Percentiles rank a stretch among this genome's conserved stretches.
These are phyloP conservation scores for Beris chalybata DNA, from an alignment of 2,888 invertebrate genomes.

Conservation along the genomic window DNA sequence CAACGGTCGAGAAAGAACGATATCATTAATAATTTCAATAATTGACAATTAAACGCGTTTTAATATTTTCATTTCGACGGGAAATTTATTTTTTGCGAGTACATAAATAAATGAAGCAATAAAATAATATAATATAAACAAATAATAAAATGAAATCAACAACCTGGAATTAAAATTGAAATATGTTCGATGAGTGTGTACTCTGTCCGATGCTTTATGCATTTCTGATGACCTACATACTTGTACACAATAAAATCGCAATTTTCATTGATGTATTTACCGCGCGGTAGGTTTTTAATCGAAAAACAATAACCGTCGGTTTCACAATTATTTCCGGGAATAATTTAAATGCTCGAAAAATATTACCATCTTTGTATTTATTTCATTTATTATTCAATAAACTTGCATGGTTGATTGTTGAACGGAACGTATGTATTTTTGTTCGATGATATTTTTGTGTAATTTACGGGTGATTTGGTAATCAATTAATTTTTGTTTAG, in stretches of 20 bases:
- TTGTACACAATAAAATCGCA: conserved; percentile 8
- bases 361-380: conserved; percentile 2
- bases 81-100: too few relatives aligned
- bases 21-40: too few relatives aligned
- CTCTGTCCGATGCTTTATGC: neutral
- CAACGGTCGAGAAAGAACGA: too few relatives aligned
- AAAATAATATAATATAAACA: conserved; percentile 26
- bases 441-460: too few relatives aligned
- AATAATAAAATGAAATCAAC: conserved; percentile 18
- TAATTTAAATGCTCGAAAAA: neutral
- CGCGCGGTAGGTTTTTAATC: conserved; percentile 9
- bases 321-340: too few relatives aligned
- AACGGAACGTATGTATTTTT: too few relatives aligned
- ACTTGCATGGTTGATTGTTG: too few relatives aligned
- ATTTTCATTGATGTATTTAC: conserved; percentile 3
- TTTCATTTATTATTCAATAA: conserved; percentile 7
- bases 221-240: neutral
- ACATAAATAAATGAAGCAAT: conserved; percentile 2
- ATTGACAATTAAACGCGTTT: too few relatives aligned
- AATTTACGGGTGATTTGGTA: too few relatives aligned
- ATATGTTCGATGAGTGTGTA: conserved; percentile 9
- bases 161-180: conserved; percentile 16
- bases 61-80: too few relatives aligned
- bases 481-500: too few relatives aligned
- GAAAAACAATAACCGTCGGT: conserved; percentile 3